Evolutionary conservation across 1,140 invertebrate species (phyloP), one percentile per base, ranked within the genome.

Genomic region (Octopus sinensis): DNA sequence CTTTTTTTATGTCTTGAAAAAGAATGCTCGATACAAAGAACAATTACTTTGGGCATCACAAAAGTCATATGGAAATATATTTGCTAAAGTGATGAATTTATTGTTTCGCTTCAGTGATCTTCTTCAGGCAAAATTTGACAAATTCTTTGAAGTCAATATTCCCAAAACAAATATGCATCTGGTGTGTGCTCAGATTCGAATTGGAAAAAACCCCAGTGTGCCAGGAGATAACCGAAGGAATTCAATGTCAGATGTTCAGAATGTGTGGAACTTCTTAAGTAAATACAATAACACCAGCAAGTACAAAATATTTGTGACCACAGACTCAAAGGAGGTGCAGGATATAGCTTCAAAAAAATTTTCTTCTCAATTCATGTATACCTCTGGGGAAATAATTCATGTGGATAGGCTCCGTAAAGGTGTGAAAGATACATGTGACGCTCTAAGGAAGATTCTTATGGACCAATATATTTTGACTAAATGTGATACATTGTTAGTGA

Each of bases 401-500:
- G 80, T 85, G 12, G 85, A 86, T 79, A 78, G 82, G 5, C 13
- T 43, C 51, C 54, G 12, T 54, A 76, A 79, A 30, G 73, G 52
- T 7, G 53, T 54, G 1, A 23, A 43, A 9, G 77, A 75, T 0
- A 73, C 82, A 6, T 86, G 85, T 76, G 51, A 43, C 4, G 85
- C 83, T 12, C 80, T 86, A 53, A 82, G 81, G 23, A 71, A 51
- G n/a, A 81, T 83, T 5, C 54, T 86, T 4, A 75, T 86, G 54
- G 85, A 86, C 54, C 85, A 86, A 80, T 68, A 81, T 6, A 79
- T 85, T 12, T 79, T 86, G 76, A 83, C n/a, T n/a, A n/a, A n/a
- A n/a, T n/a, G n/a, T n/a, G n/a, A n/a, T n/a, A n/a, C n/a, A n/a
- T n/a, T n/a, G n/a, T n/a, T n/a, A n/a, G n/a, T n/a, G n/a, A n/a